Evolutionary conservation across 2,888 invertebrate genomes (phyloP), one percentile per base, ranked within the genome.

Genomic region (Operophtera brumata): DNA sequence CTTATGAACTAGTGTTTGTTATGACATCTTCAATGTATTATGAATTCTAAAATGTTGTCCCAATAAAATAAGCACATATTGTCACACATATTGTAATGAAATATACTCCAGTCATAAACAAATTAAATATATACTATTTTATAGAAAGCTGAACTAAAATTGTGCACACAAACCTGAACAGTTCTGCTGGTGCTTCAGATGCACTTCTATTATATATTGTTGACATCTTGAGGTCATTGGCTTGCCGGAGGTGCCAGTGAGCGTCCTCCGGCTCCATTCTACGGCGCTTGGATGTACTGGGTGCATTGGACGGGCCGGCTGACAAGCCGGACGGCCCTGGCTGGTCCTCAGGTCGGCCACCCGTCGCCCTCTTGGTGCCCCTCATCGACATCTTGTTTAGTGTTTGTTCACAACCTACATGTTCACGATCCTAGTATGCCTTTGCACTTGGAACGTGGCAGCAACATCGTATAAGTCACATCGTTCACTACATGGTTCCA

Each of bases 181-280:
- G 91, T 92, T 96, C 96, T 69, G 96, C 96, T 48, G 96, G 96
- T 80, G 95, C 95, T 86, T 96, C 96, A 47, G 94, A 93, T 70
- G 93, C 93, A 88, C 92, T 94, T 81, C 92, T 93, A 86, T 97
- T 97, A 89, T 97, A 97, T 82, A 97, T 97, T 84, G 95, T 94
- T 72, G 95, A 94, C 91, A 95, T 94, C 91, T 96, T 96, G 83
- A 96, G 94, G 90, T 96, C 96, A 81, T 94, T 94, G 76, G 94
- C 93, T 72, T 96, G 94, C 73, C 96, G 93, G 73, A 95, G 94
- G 81, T 95, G 96, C 96, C 96, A 96, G 64, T 86, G 85, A 54
- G 84, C 82, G 66, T 90, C 90, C 65, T 90, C 88, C 50, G 84
- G 82, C 73, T 88, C 88, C 59, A 82, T 73, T 73, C 84, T 77